Evolutionary conservation across 1,140 invertebrate genomes (phyloP).

Genomic region (Drosophila paulistorum): DNA sequence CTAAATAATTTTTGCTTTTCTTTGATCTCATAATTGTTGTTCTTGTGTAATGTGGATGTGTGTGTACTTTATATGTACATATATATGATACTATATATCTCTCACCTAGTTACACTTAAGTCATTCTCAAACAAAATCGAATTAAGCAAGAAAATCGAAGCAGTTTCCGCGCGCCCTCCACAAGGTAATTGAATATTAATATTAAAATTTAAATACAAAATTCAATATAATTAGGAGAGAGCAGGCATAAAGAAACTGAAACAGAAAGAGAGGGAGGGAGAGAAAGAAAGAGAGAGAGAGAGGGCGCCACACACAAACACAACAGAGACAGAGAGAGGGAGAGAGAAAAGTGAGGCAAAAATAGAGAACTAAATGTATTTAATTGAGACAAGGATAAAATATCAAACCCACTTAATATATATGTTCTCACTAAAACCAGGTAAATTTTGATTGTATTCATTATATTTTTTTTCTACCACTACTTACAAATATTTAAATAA

Average conservation of each 20-base stretch:
- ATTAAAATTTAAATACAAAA: not conserved
- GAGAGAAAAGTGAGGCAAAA: not conserved
- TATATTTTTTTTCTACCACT: not conserved
- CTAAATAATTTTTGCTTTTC: not conserved
- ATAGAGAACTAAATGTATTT: not conserved
- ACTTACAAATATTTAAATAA: not conserved
- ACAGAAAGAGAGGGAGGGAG: not conserved
- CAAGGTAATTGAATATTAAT: constrained; percentile 6
- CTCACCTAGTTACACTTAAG: constrained; percentile 17
- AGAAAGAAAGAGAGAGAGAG: not conserved
- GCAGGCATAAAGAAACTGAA: not conserved
- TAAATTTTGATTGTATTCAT: constrained; percentile 12
- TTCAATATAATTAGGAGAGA: not conserved
- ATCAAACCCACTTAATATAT: not conserved
- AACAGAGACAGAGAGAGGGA: not conserved
- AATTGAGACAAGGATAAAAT: constrained; percentile 2
- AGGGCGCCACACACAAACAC: not conserved
- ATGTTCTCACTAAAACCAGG: constrained; percentile 28
- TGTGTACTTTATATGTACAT: constrained; percentile 12
- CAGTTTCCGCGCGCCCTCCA: not conserved
- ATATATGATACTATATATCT: constrained; percentile 4
- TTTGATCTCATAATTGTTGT: constrained; percentile 2
- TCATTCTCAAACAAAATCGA: constrained; percentile 10
- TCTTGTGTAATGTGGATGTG: constrained; percentile 10
- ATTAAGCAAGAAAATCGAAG: constrained; percentile 7